Percentiles rank a stretch among this genome's conserved stretches.
phyloP scores from a whole-genome alignment of 37 sponge, comb jelly and placozoan genomes.

The Haliclona indistincta region DNA sequence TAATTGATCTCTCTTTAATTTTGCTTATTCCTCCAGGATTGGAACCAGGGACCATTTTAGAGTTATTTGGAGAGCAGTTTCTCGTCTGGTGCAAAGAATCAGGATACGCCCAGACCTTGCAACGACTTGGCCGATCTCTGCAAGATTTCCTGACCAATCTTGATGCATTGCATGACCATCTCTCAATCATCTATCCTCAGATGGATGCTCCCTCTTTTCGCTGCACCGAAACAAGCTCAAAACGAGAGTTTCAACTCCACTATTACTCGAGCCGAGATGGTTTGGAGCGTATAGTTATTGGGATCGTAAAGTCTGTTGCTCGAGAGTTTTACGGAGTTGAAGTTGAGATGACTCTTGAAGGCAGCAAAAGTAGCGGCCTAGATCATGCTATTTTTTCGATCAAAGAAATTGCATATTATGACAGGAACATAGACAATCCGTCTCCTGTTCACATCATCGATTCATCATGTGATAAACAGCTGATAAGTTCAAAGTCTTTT shows the following conservation, averaged over 20 bases:
- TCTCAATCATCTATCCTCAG: slow-evolving; percentile 83
- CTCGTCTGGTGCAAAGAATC: slow-evolving; percentile 87
- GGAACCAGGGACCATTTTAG: slow-evolving; percentile 65
- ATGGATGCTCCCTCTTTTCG: slow-evolving; percentile 92
- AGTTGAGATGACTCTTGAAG: slow-evolving; percentile 55
- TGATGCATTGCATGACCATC: slow-evolving; percentile 92
- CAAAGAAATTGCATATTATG: slow-evolving; percentile 33
- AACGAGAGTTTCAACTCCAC: slow-evolving; percentile 64
- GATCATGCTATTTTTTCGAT: slow-evolving; percentile 66
- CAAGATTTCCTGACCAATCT: slow-evolving; percentile 88
- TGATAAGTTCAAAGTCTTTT: slow-evolving; percentile 55
- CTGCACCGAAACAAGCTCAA: slow-evolving; percentile 61
- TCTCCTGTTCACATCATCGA: neutral
- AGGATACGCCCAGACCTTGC: slow-evolving; percentile 80
- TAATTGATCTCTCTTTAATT: neutral
- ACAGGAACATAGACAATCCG: neutral
- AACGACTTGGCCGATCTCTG: slow-evolving; percentile 70
- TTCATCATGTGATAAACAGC: slow-evolving; percentile 10
- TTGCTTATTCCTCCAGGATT: slow-evolving; percentile 26
- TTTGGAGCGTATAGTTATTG: slow-evolving; percentile 77
- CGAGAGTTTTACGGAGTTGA: slow-evolving; percentile 66
- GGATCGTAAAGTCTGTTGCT: slow-evolving; percentile 85
- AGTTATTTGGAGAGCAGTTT: slow-evolving; percentile 93
- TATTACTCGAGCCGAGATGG: slow-evolving; percentile 76
- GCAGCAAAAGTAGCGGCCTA: neutral